phyloP scores from a whole-genome alignment of 1,140 invertebrate species.

The Scaptomyza hsui region DNA sequence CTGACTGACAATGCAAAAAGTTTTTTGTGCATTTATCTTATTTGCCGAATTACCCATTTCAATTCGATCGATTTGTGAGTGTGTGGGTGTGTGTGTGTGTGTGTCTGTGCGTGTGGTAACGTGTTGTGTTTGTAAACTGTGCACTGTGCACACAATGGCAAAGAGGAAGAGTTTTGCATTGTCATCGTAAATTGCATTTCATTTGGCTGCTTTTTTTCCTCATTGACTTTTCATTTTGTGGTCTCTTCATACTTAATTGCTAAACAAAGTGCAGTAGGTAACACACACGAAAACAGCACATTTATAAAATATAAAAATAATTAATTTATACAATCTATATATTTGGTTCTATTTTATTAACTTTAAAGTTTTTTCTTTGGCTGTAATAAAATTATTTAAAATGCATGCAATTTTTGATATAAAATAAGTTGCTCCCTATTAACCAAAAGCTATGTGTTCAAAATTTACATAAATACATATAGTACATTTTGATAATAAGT shows the following conservation, averaged over 20 bases:
- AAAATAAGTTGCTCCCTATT: constrained; percentile 61
- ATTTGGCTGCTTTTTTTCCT: neutral
- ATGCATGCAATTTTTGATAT: constrained; percentile 28
- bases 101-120: constrained; percentile 43
- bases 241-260: constrained; percentile 33
- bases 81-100: neutral
- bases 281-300: constrained; percentile 21
- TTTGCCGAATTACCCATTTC: constrained; percentile 52
- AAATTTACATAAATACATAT: constrained; percentile 45
- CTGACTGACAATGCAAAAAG: constrained; percentile 53
- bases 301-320: constrained; percentile 30
- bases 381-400: constrained; percentile 39
- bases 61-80: constrained; percentile 52
- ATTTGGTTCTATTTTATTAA: neutral
- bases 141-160: constrained; percentile 35
- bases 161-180: constrained; percentile 21
- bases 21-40: constrained; percentile 62
- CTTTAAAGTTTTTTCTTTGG: constrained; percentile 2
- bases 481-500: constrained; percentile 6
- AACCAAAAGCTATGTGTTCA: constrained; percentile 47
- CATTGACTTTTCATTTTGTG: constrained; percentile 23
- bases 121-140: constrained; percentile 12
- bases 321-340: neutral
- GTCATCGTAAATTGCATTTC: constrained; percentile 34
- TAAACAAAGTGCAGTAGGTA: constrained; percentile 43